Evolutionary conservation across 30 jellyfish, hydroid and myxozoan species (phyloP).

Genomic region (Morbakka virulenta): DNA sequence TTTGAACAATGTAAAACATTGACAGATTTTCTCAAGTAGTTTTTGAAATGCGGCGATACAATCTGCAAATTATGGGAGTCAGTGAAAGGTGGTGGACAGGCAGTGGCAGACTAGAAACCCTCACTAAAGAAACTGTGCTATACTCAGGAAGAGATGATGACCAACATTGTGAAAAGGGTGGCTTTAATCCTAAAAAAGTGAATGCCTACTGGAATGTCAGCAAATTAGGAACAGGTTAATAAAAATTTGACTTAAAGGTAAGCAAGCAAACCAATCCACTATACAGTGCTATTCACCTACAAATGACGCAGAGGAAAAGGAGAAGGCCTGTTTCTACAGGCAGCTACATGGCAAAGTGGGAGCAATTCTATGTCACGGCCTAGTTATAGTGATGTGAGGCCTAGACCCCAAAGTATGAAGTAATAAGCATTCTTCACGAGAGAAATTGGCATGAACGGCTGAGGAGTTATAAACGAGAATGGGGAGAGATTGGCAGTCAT

Average conservation of each 20-base stretch:
- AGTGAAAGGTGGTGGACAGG: not conserved
- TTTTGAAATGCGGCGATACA: not conserved
- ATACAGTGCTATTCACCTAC: no score
- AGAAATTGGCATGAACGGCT: not conserved
- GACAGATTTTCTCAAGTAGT: not conserved
- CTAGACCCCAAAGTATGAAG: not conserved
- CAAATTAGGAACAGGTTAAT: not conserved
- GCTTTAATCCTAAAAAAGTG: not conserved
- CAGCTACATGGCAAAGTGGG: not conserved
- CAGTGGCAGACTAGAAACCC: not conserved
- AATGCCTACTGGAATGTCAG: not conserved
- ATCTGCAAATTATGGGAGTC: not conserved
- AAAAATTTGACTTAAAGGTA: not conserved
- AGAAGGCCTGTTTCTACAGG: not conserved
- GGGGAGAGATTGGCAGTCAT: not conserved
- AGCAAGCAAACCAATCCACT: not conserved
- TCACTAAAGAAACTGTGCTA: no score
- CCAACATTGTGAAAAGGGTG: not conserved
- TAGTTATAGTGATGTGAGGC: not conserved
- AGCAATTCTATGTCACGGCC: not conserved
- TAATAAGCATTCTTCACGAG: not conserved
- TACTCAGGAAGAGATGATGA: no score
- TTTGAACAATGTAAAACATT: not conserved
- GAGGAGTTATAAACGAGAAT: not conserved
- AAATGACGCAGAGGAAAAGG: not conserved